Evolutionary conservation across 2,888 invertebrate species (phyloP).

Genomic region (Apodemia zela): DNA sequence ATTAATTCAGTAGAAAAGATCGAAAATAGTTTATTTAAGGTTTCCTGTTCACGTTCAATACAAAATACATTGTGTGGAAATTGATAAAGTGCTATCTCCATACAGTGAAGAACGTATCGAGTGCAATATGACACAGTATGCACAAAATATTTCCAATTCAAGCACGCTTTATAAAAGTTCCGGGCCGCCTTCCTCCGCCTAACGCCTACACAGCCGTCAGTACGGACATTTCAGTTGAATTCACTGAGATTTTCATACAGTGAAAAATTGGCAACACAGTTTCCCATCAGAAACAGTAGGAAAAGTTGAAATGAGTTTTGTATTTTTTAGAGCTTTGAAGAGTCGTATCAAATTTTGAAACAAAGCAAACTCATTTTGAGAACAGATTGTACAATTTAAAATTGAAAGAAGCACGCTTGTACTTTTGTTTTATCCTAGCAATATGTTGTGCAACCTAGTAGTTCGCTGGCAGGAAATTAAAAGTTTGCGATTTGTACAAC

Average conservation of each 20-base stretch:
- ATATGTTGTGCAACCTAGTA: background rate
- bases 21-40: background rate
- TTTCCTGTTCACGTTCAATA: constrained; percentile 6
- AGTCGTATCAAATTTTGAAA: constrained; percentile 18
- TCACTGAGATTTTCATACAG: constrained; percentile 22
- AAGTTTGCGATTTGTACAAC: background rate
- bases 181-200: constrained; percentile 4
- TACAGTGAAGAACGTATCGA: constrained; percentile 18
- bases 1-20: background rate
- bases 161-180: constrained; percentile 20
- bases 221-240: constrained; percentile 22
- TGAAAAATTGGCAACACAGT: constrained; percentile 22
- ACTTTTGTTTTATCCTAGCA: background rate
- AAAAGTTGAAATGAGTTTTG: constrained; percentile 22
- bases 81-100: constrained; percentile 13
- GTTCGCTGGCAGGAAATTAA: constrained; percentile 6
- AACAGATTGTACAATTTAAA: background rate
- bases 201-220: constrained; percentile 3
- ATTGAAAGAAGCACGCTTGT: constrained; percentile 8
- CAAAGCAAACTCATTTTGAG: constrained; percentile 14
- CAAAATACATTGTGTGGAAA: constrained; percentile 16
- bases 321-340: constrained; percentile 17
- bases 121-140: constrained; percentile 17
- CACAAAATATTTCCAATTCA: constrained; percentile 17
- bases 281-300: constrained; percentile 20